Percentiles rank a stretch among this genome's conserved stretches.
phyloP scores from a whole-genome alignment of 1,140 invertebrate genomes.

The Gonatopus flavifemur region DNA sequence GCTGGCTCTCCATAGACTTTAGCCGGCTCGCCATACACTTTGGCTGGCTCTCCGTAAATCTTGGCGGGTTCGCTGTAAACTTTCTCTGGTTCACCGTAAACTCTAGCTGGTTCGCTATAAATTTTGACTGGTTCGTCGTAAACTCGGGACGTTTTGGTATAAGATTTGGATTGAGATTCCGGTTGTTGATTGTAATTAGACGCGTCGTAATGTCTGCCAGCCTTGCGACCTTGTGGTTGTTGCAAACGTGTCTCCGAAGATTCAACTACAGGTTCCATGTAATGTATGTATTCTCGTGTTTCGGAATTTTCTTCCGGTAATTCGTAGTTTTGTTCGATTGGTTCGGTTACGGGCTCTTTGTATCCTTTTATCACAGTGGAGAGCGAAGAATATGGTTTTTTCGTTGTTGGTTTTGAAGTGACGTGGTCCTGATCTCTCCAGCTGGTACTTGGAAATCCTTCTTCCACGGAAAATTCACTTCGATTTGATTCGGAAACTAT shows the following conservation, averaged over 20 bases:
- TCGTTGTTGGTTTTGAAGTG: no score
- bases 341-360: conserved; percentile 20
- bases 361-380: no score
- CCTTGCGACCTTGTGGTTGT: conserved; percentile 46
- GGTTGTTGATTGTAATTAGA: conserved; percentile 60
- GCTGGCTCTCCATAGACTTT: conserved; percentile 67
- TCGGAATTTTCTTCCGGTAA: conserved; percentile 38
- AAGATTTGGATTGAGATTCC: conserved; percentile 41
- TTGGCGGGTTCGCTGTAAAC: conserved; percentile 66
- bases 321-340: conserved; percentile 37
- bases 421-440: conserved; percentile 21
- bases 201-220: conserved; percentile 49
- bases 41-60: conserved; percentile 66
- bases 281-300: conserved; percentile 31
- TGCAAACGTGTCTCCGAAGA: conserved; percentile 27
- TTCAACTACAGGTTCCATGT: conserved; percentile 32
- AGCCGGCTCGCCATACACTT: conserved; percentile 63
- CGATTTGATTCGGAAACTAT: conserved; percentile 61
- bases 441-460: conserved; percentile 55
- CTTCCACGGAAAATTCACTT: conserved; percentile 60
- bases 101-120: conserved; percentile 62
- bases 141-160: conserved; percentile 46
- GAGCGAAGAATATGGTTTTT: no score
- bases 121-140: conserved; percentile 59
- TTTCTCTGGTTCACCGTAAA: conserved; percentile 63